Evolutionary conservation across 92 coral and sea anemone genomes (phyloP), one percentile per base, ranked within the genome.

Genomic region (Umimayanthus chanpuru): DNA sequence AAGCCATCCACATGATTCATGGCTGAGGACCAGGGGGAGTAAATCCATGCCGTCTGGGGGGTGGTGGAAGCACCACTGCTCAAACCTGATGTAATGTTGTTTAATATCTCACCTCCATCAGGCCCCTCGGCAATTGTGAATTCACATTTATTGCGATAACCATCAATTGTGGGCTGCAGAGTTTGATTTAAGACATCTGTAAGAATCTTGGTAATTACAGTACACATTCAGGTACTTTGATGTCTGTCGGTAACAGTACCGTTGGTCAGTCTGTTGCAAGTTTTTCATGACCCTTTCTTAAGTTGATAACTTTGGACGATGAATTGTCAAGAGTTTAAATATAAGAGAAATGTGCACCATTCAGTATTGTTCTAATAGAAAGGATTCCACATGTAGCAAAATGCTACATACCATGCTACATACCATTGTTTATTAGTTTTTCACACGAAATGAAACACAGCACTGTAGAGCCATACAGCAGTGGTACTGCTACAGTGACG

Each of bases 131-230:
- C 97, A 87, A 97, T 97, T 28, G 98, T 94, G 87, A 95, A 95
- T 93, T 97, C 99, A 88, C 99, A 97, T 91, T 97, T 97, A 94
- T 97, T 97, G 91, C 99, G 99, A 93, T 97, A 97, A 78, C 96
- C 98, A 90, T 97, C 96, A 74, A 92, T 91, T 15, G 93, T 92
- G 68, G 96, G 97, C 99, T 97, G 94, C 74, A 93, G 92, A 85
- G 83, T 88, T 86, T 77, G 82, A 61, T 66, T 80, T 53, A 38
- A 88, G 28, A 71, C 56, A 79, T 88, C 28, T 72, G 58, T 40
- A 55, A 64, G 77, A 70, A 83, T 83, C 65, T 68, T 47, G 29
- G 39, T 40, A 44, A 70, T 26, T 40, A 8, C 41, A 39, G 25
- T 18, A 39, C 53, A 39, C 53, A 75, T 30, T 55, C 16, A 55